Base-by-base conservation (phyloP, 2,888 invertebrate genomes). In the Vandiemenella viatica region DNA sequence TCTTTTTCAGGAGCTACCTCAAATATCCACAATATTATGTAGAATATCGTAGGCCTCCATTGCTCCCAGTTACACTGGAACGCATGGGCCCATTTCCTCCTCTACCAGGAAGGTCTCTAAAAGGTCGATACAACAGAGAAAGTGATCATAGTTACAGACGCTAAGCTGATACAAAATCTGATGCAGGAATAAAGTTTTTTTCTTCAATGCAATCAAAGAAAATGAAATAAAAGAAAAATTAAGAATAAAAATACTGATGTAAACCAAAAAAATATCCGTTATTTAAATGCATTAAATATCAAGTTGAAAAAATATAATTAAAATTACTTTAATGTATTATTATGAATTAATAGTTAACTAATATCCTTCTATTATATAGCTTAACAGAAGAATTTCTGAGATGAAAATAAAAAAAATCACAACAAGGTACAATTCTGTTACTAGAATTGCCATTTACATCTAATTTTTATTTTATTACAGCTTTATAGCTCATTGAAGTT, bases 41-140 rank as follows among this genome's bases (percentile, higher is more conserved):
- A 44, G 71, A 72, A 55, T 77, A 79, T 59, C 76, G 76, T 59
- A 69, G 72, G 58, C 79, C 77, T 0, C 51, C 65, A 16, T 72
- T 73, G n/a, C 57, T 78, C 26, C 75, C 77, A 1, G 60, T 66
- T 22, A 70, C 65, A 6, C 62, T 67, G 19, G 74, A 72, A 17
- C 68, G 75, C 21, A 71, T 71, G 0, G 66, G 67, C 40, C 67
- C 65, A 15, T 60, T 70, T 15, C 77, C 77, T 0, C 61, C 68
- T n/a, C 58, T 76, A 38, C 78, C 78, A 1, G 65, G 69, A 13
- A 68, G 76, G 46, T 74, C 74, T 1, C 67, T 79, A 7, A 70
- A 68, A 13, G 77, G 75, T 2, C 66, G 75, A 18, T 77, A 67
- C 60, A 70, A 72, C 55, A 71, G 72, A 50, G 66, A 67, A 1